Conservation (phyloP, 2,113 vertebrate species). For the Penelope pileata region DNA sequence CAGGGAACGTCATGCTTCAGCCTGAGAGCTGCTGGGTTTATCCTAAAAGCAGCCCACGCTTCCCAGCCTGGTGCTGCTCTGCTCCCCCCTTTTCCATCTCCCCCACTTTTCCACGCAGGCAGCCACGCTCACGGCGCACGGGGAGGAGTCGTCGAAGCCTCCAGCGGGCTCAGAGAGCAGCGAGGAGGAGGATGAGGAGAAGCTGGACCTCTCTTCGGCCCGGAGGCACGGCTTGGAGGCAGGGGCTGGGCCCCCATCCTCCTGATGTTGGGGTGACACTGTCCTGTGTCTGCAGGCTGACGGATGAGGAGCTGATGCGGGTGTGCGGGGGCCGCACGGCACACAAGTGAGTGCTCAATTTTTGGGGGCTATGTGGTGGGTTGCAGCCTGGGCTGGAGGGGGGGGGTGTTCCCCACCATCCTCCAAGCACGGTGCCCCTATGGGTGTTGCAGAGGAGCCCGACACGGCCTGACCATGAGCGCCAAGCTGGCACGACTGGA, state of each 20-base stretch:
- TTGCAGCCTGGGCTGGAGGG: background rate
- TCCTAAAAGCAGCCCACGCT: too few relatives aligned
- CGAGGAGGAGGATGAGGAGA: conserved; percentile 79
- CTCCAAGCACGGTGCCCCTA: background rate
- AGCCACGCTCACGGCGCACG: conserved; percentile 80
- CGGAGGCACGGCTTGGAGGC: conserved; percentile 68
- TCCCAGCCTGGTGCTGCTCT: background rate
- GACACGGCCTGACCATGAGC: conserved; percentile 90
- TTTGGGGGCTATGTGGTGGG: rapidly evolving
- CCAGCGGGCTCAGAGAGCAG: conserved; percentile 52
- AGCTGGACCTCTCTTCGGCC: conserved; percentile 82
- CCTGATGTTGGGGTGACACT: background rate
- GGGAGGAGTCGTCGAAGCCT: conserved; percentile 70
- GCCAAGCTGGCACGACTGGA: conserved; percentile 92
- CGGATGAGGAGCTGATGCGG: conserved; percentile 84
- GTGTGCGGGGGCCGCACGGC: conserved; percentile 92
- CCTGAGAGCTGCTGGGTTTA: too few relatives aligned
- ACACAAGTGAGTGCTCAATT: conserved; percentile 85
- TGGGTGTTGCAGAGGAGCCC: conserved; percentile 78
- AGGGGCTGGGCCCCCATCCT: rapidly evolving
- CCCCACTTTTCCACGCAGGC: conserved; percentile 71
- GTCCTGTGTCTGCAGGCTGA: conserved; percentile 73
- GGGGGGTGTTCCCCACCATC: background rate
- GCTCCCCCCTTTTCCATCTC: background rate
- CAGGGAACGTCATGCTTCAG: too few relatives aligned